These are phyloP conservation scores for Metellina segmentata DNA, from an alignment of 2,888 invertebrate genomes.

Conservation along the genomic window DNA sequence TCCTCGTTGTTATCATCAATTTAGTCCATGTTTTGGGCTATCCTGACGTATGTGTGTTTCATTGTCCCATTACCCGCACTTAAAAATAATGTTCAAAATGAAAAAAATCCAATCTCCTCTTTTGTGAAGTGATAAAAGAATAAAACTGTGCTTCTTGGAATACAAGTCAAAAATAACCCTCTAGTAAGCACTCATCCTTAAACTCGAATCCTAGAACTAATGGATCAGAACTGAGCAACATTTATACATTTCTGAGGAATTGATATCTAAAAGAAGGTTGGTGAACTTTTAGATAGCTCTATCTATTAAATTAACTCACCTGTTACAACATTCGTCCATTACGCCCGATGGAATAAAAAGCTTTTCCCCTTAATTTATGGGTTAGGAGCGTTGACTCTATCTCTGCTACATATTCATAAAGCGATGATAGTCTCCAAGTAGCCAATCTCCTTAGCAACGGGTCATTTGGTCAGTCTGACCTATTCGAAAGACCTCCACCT, in stretches of 20 bases:
- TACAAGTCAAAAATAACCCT: neutral
- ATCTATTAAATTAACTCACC: neutral
- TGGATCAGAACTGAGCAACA: neutral
- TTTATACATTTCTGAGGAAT: neutral
- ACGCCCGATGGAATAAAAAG: neutral
- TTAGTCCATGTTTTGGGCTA: too few relatives aligned
- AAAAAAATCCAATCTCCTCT: too few relatives aligned
- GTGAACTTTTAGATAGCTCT: neutral
- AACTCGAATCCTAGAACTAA: neutral
- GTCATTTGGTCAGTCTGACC: slow-evolving; percentile 35
- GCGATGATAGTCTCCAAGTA: neutral
- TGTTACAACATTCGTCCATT: neutral
- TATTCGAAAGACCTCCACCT: slow-evolving; percentile 16
- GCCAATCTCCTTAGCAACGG: slow-evolving; percentile 39
- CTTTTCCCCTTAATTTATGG: slow-evolving; percentile 30
- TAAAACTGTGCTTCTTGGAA: neutral
- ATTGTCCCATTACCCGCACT: too few relatives aligned
- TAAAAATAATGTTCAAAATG: too few relatives aligned
- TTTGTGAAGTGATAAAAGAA: neutral
- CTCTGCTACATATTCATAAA: slow-evolving; percentile 8
- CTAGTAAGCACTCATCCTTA: neutral
- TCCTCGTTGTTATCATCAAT: too few relatives aligned
- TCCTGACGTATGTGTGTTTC: too few relatives aligned
- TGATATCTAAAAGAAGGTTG: neutral
- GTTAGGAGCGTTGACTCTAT: slow-evolving; percentile 57